These are phyloP conservation scores for Encarsia formosa DNA, from an alignment of 2,888 invertebrate genomes.

Conservation along the genomic window DNA sequence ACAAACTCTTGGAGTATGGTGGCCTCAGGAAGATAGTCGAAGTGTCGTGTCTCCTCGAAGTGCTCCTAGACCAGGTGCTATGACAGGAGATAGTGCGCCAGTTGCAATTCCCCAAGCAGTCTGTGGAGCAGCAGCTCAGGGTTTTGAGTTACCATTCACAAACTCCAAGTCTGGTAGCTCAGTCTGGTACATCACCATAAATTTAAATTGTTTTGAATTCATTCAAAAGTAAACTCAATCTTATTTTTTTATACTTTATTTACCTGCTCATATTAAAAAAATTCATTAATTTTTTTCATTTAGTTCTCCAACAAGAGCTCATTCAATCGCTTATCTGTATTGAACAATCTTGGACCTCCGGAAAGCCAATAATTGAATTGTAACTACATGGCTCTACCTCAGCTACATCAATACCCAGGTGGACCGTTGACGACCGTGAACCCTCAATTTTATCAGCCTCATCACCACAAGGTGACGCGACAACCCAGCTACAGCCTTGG, in stretches of 20 bases:
- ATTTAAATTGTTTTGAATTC: too few species aligned
- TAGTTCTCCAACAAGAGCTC: too few species aligned
- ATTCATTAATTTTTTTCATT: not conserved
- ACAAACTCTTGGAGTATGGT: slow-evolving; percentile 45
- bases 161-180: not conserved
- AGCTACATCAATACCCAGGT: slow-evolving; percentile 18
- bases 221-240: too few species aligned
- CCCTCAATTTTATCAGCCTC: slow-evolving; percentile 42
- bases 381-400: slow-evolving; percentile 14
- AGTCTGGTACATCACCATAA: not conserved
- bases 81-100: slow-evolving; percentile 2
- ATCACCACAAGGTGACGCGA: slow-evolving; percentile 37
- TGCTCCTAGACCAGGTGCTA: slow-evolving; percentile 14
- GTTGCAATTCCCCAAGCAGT: slow-evolving; percentile 3
- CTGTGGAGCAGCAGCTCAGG: not conserved
- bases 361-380: slow-evolving; percentile 41
- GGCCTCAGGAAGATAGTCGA: slow-evolving; percentile 38
- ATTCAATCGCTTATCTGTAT: too few species aligned
- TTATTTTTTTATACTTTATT: too few species aligned
- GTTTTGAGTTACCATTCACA: not conserved
- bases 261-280: not conserved
- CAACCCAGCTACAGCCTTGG: slow-evolving; percentile 38
- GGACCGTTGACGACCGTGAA: slow-evolving; percentile 31
- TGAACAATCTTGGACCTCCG: too few species aligned
- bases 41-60: slow-evolving; percentile 18